Base-by-base conservation (phyloP, 2,888 invertebrate genomes). In the Cosmia pyralina region DNA sequence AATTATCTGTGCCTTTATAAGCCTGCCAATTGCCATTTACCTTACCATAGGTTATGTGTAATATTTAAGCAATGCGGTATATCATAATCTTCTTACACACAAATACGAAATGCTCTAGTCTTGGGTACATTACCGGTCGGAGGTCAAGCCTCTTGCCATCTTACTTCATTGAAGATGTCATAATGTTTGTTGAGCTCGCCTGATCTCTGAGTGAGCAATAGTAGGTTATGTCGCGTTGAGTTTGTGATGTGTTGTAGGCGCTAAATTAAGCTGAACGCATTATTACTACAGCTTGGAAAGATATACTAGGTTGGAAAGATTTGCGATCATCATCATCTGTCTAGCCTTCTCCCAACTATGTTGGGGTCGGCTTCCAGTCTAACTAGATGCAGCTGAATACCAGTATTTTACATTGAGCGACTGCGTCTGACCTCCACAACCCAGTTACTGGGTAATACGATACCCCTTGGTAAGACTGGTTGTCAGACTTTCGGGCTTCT, bases 181-280 rank as follows among this genome's bases (percentile, higher is more conserved):
- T 34, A 69, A 78, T 69, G 48, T 65, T 69, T 65, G 60, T 34
- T 68, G 34, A 80, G 52, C n/a, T 62, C 22, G 53, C 10, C 8
- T 10, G 44, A 34, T 50, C 28, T 15, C 46, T 3, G 13, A 22
- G 48, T 11, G 1, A 19, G 15, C 48, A 41, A 34, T 41, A 15
- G 38, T n/a, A 15, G 8, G 50, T 11, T 60, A 34, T 15, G 63
- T 13, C 19, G 7, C 34, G 10, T 19, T 28, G 28, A 57, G 59
- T 46, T 60, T 28, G 2, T 59, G 6, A 38, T 38, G 38, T 28
- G 13, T 28, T 22, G 44, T 13, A 28, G 28, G 28, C 22, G 44
- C 19, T 17, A 0, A 59, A 77, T 72, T 62, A 38, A 72, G 65
- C 52, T 79, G 41, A 64, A 76, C 53, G 64, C 1, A 15, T 34